phyloP scores from a whole-genome alignment of 2,888 invertebrate genomes.

The Bibio marci region DNA sequence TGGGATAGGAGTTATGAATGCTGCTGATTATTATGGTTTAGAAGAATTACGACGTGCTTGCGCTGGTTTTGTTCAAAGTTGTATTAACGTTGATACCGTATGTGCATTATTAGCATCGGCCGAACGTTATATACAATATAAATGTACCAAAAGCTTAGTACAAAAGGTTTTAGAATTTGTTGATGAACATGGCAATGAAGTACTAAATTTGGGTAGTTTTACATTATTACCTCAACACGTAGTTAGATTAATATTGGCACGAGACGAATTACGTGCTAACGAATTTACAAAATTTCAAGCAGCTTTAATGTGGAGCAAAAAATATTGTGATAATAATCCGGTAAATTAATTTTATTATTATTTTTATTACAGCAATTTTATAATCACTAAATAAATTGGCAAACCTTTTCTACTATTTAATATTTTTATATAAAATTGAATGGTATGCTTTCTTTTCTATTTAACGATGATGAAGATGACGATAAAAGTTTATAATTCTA shows the following conservation, averaged over 20 bases:
- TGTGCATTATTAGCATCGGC: constrained; percentile 83
- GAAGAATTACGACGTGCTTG: constrained; percentile 79
- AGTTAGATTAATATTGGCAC: constrained; percentile 70
- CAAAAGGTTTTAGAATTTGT: constrained; percentile 90
- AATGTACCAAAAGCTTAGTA: constrained; percentile 82
- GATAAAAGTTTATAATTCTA: too few relatives aligned
- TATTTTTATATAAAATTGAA: too few relatives aligned
- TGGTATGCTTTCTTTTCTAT: too few relatives aligned
- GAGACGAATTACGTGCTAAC: constrained; percentile 80
- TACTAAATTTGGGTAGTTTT: constrained; percentile 79
- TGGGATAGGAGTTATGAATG: constrained; percentile 75
- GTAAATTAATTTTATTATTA: constrained; percentile 13
- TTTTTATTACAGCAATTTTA: too few relatives aligned
- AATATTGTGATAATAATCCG: constrained; percentile 71
- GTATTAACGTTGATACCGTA: constrained; percentile 88
- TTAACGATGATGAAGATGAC: too few relatives aligned
- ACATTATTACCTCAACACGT: constrained; percentile 84
- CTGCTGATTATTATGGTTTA: constrained; percentile 84
- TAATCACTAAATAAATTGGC: too few relatives aligned
- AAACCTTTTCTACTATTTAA: too few relatives aligned
- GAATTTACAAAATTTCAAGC: constrained; percentile 80
- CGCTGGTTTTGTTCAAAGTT: constrained; percentile 82
- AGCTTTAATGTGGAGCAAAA: constrained; percentile 92
- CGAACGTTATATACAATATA: constrained; percentile 90
- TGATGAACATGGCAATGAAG: constrained; percentile 86